These are phyloP conservation scores for Drosophila kohkoa DNA, from an alignment of 1,140 invertebrate species.

Conservation along the genomic window DNA sequence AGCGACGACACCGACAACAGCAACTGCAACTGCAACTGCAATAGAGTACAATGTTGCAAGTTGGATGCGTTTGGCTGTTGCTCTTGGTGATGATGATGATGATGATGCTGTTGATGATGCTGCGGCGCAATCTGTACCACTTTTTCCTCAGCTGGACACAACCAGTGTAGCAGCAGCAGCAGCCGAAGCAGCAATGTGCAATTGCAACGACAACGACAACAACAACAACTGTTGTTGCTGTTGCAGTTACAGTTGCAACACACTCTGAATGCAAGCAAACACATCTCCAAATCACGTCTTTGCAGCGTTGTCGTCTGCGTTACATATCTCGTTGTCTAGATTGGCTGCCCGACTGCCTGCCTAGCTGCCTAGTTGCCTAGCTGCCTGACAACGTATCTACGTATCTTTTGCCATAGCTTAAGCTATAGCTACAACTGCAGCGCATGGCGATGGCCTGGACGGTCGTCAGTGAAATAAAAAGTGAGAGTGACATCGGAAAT, in stretches of 20 bases:
- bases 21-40: conserved; percentile 13
- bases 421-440: background rate
- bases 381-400: conserved; percentile 22
- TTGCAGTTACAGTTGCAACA: conserved; percentile 58
- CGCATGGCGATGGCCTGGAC: conserved; percentile 41
- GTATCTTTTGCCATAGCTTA: conserved; percentile 11
- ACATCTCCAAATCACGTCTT: conserved; percentile 80
- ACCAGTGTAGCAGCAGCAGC: conserved; percentile 68
- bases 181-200: conserved; percentile 25
- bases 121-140: conserved; percentile 73
- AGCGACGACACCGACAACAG: conserved; percentile 20
- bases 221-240: conserved; percentile 52
- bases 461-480: conserved; percentile 76
- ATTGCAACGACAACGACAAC: conserved; percentile 56
- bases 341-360: conserved; percentile 57
- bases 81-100: conserved; percentile 36
- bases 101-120: conserved; percentile 47
- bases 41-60: conserved; percentile 33
- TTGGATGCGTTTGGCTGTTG: conserved; percentile 51
- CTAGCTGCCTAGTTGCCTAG: conserved; percentile 28
- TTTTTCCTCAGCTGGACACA: conserved; percentile 74
- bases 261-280: conserved; percentile 53
- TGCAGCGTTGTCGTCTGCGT: conserved; percentile 62
- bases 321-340: conserved; percentile 82
- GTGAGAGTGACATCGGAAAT: conserved; percentile 85